phyloP scores from a whole-genome alignment of 2,797 vertebrate genomes.

The Eptatretus atami region DNA sequence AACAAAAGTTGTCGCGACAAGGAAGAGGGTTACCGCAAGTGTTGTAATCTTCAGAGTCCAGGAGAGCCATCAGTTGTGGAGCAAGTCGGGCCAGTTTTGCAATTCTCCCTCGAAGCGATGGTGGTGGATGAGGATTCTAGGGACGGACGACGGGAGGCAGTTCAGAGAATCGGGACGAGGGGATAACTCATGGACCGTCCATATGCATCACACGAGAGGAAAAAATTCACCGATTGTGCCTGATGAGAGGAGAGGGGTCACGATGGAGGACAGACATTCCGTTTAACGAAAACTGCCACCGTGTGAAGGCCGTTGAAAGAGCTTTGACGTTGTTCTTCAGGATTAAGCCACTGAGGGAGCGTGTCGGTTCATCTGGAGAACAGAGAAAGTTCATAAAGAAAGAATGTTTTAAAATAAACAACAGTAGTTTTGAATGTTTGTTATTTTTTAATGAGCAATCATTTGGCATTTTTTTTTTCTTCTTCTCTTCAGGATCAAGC shows the following conservation, averaged over 20 bases:
- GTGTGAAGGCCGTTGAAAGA: conserved; percentile 87
- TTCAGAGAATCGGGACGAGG: conserved; percentile 8
- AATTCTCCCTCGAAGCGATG: conserved; percentile 85
- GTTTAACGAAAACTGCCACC: conserved; percentile 85
- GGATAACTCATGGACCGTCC: not conserved
- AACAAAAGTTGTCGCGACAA: not conserved
- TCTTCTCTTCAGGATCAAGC: too few species aligned
- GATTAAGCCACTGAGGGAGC: conserved; percentile 82
- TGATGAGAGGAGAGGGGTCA: conserved; percentile 66
- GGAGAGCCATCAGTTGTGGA: conserved; percentile 57
- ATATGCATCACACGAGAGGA: not conserved
- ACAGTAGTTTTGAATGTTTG: too few species aligned
- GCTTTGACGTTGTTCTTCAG: conserved; percentile 96
- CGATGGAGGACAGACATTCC: conserved; percentile 81
- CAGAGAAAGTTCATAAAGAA: not conserved
- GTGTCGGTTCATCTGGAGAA: conserved; percentile 56
- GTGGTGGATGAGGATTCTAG: conserved; percentile 87
- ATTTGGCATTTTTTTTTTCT: too few species aligned
- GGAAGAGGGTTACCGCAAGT: conserved; percentile 36
- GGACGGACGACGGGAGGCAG: conserved; percentile 7
- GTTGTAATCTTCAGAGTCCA: conserved; percentile 94
- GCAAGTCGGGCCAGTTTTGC: conserved; percentile 83
- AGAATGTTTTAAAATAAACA: not conserved
- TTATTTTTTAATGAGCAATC: too few species aligned
- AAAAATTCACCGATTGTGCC: conserved; percentile 56